A percentile compares a stretch with the other conserved stretches of the same genome.
Conservation (phyloP, 2,113 vertebrate genomes). For the Calypte anna region DNA sequence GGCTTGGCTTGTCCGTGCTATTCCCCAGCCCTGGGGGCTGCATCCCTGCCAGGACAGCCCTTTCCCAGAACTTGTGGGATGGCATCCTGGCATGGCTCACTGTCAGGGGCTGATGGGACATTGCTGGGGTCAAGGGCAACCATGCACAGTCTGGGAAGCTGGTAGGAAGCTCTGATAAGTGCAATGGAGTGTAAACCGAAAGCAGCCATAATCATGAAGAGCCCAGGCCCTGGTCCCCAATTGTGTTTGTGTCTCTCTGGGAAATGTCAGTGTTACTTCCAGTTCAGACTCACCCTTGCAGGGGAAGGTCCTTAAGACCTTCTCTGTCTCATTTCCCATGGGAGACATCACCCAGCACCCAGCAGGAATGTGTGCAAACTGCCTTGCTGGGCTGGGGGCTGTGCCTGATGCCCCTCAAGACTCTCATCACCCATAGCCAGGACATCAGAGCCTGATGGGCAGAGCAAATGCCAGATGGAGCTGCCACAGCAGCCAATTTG, state of each 20-base stretch:
- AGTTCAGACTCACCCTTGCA: background rate
- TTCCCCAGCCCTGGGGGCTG: background rate
- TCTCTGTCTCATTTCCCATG: background rate
- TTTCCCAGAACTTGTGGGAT: background rate
- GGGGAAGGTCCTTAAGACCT: background rate
- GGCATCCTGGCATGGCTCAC: accelerated
- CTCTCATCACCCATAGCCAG: constrained; percentile 77
- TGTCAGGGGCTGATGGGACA: background rate
- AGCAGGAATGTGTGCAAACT: background rate
- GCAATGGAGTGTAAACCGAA: background rate
- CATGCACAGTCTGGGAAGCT: background rate
- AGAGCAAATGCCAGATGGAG: constrained; percentile 84
- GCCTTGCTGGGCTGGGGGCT: constrained; percentile 43
- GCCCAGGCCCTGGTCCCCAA: background rate
- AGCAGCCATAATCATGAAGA: background rate
- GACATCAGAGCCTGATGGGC: constrained; percentile 62
- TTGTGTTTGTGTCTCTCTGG: background rate
- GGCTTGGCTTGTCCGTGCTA: background rate
- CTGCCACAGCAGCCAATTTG: background rate
- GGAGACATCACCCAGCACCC: background rate
- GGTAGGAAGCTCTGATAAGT: background rate
- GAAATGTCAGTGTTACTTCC: background rate
- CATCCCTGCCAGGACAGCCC: background rate
- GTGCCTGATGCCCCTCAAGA: constrained; percentile 80
- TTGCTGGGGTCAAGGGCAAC: background rate